A percentile compares a stretch with the other conserved stretches of the same genome.
Evolutionary conservation across 2,113 vertebrate genomes (phyloP).

Genomic region (Epinephelus lanceolatus): DNA sequence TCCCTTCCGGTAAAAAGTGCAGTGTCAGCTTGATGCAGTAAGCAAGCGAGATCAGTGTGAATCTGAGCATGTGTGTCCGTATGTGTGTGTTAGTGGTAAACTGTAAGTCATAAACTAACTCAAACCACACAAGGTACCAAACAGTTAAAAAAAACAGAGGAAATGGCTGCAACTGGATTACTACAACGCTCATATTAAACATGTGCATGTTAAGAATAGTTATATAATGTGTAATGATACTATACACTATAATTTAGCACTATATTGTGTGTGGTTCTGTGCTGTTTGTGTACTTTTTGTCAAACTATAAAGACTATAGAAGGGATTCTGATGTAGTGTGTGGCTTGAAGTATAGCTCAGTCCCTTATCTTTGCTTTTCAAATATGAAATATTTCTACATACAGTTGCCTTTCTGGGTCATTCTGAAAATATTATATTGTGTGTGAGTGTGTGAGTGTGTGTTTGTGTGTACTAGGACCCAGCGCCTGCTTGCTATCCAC

Average conservation of each 20-base stretch:
- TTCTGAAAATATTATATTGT: neutral
- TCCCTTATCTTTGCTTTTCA: neutral
- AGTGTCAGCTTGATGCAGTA: conserved; percentile 37
- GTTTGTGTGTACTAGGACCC: neutral
- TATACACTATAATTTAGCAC: neutral
- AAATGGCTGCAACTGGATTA: neutral
- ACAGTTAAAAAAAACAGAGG: neutral
- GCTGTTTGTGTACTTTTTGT: neutral
- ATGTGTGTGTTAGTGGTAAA: neutral
- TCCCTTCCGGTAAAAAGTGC: conserved; percentile 57
- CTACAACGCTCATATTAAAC: neutral
- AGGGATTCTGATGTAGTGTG: neutral
- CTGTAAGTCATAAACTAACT: neutral
- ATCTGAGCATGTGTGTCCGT: neutral
- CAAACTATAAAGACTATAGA: neutral
- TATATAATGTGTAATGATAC: neutral
- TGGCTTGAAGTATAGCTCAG: neutral
- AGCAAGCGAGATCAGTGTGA: conserved; percentile 26
- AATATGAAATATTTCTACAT: neutral
- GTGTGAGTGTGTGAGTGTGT: neutral
- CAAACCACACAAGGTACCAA: neutral
- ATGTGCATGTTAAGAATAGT: neutral
- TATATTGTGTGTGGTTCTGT: neutral
- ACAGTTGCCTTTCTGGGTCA: neutral
- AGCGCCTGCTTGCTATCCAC: conserved; percentile 35